Percentiles rank a stretch among this genome's conserved stretches.
Conservation (phyloP, 35 echinoderm and acorn worm species). For the Hemicentrotus pulcherrimus region DNA sequence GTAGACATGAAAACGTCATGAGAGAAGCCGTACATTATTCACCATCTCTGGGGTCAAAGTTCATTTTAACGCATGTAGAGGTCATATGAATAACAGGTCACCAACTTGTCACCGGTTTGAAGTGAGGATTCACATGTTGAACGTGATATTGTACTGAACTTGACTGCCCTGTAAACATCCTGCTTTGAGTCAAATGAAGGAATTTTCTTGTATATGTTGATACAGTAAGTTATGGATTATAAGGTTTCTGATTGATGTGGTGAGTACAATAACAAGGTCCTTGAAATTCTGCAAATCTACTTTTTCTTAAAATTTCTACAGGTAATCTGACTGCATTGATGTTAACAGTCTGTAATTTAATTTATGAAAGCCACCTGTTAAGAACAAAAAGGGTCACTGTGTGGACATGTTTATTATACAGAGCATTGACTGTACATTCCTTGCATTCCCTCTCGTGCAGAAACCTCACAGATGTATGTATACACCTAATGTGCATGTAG, state of each 20-base stretch:
- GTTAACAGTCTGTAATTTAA: neutral
- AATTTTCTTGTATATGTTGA: neutral
- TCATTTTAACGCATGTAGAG: neutral
- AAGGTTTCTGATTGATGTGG: neutral
- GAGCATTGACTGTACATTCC: too few relatives aligned
- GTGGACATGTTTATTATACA: too few relatives aligned
- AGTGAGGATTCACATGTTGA: neutral
- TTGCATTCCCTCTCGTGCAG: too few relatives aligned
- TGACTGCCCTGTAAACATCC: neutral
- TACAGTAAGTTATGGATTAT: neutral
- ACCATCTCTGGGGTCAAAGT: neutral
- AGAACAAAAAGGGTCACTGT: neutral
- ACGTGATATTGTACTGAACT: neutral
- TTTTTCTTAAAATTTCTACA: neutral
- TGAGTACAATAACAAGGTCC: neutral
- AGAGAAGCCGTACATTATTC: neutral
- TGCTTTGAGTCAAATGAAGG: neutral
- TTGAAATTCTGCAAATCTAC: too few relatives aligned
- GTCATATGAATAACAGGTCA: neutral
- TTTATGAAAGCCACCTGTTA: neutral
- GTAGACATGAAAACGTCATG: neutral
- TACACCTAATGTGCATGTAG: neutral
- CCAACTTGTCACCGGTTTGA: neutral
- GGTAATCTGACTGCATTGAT: neutral
- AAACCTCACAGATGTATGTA: too few relatives aligned